Percentiles rank a stretch among this genome's conserved stretches.
Evolutionary conservation across 2,888 invertebrate genomes (phyloP).

Genomic region (Drosophila mayaguana): DNA sequence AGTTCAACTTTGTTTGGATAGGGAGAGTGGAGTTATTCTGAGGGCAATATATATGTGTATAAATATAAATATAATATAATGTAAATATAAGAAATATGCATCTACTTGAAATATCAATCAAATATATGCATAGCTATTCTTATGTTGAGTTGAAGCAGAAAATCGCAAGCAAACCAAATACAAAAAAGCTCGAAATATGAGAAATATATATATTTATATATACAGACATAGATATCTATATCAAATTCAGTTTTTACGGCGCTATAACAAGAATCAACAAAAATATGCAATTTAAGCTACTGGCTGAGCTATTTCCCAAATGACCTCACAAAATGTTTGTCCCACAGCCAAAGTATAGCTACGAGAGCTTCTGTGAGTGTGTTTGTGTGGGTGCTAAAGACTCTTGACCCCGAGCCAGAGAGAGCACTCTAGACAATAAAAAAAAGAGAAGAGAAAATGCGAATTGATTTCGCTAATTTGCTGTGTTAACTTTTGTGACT

Average conservation of each 20-base stretch:
- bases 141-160: not conserved
- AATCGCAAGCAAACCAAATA: not conserved
- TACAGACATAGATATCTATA: not conserved
- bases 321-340: conserved; percentile 59
- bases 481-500: conserved; percentile 39
- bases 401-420: conserved; percentile 38
- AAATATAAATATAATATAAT: no score
- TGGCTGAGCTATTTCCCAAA: conserved; percentile 48
- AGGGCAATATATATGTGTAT: no score
- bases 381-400: conserved; percentile 29
- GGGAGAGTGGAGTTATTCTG: not conserved
- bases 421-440: conserved; percentile 16
- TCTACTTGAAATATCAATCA: not conserved
- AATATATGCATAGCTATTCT: not conserved
- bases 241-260: conserved; percentile 11
- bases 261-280: conserved; percentile 16
- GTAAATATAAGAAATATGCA: no score
- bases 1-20: not conserved
- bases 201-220: not conserved
- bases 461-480: conserved; percentile 72
- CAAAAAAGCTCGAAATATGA: not conserved
- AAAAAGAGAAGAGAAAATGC: conserved; percentile 29
- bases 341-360: conserved; percentile 7
- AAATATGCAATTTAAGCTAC: conserved; percentile 36
- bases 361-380: not conserved